phyloP scores from a whole-genome alignment of 2,797 vertebrate species.

The Artibeus jamaicensis region DNA sequence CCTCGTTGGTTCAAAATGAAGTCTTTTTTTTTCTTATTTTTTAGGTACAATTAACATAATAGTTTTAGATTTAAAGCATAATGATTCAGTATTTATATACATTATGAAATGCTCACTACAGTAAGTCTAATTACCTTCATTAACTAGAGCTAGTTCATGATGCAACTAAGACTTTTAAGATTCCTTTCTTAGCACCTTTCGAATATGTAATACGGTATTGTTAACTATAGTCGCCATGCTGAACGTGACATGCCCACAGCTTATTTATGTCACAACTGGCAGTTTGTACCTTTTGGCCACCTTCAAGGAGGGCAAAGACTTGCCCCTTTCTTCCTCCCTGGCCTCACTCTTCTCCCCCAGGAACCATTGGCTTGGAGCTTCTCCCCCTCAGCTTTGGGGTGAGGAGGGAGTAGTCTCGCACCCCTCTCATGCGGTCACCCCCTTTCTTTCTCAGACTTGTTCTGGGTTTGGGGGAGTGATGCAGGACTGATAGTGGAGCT shows the following conservation, averaged over 20 bases:
- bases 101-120: too few relatives aligned
- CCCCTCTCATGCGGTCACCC: not conserved
- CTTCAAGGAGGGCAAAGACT: not conserved
- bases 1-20: not conserved
- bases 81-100: too few relatives aligned
- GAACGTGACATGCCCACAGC: not conserved
- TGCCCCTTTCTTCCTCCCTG: not conserved
- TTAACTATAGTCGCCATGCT: not conserved
- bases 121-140: not conserved
- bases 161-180: not conserved
- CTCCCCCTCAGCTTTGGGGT: not conserved
- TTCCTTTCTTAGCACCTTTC: not conserved
- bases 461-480: not conserved
- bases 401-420: not conserved
- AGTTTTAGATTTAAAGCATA: not conserved
- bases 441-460: not conserved
- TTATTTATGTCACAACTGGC: not conserved
- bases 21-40: not conserved
- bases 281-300: not conserved
- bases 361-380: not conserved
- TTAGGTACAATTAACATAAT: not conserved
- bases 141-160: not conserved
- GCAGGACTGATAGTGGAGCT: not conserved
- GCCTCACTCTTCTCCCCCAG: rapidly evolving
- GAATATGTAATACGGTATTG: not conserved